phyloP scores from a whole-genome alignment of 2,113 vertebrate genomes.

The Sterrhoptilus dennistouni region DNA sequence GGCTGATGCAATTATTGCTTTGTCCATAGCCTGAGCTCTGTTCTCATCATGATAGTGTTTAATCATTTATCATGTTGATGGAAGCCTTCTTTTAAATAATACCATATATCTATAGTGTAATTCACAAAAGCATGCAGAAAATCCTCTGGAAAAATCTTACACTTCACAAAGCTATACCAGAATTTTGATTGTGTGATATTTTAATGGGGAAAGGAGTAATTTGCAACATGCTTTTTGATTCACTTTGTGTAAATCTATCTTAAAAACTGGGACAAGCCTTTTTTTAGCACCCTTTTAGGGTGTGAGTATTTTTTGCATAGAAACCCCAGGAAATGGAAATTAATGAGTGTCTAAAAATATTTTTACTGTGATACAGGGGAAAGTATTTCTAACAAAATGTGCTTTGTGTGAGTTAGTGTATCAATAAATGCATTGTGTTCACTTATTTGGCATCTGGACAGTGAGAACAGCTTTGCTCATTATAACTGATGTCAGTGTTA shows the following conservation, averaged over 20 bases:
- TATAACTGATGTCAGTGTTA: not conserved
- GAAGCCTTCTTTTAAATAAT: not conserved
- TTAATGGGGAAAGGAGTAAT: not conserved
- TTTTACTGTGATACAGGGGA: not conserved
- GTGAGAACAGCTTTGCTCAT: not conserved
- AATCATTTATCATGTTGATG: not conserved
- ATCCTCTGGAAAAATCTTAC: not conserved
- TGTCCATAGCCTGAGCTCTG: not conserved
- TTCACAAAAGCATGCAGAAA: not conserved
- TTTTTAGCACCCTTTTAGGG: not conserved
- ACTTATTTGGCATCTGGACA: not conserved
- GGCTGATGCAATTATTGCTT: not conserved
- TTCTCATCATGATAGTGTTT: not conserved
- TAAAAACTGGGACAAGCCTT: not conserved
- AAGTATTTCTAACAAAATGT: not conserved
- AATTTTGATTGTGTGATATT: not conserved
- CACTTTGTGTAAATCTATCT: not conserved
- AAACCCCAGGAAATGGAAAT: not conserved
- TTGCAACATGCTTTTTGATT: not conserved
- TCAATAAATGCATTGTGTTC: not conserved
- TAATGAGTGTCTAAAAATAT: slow-evolving; percentile 22
- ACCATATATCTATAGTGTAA: not conserved
- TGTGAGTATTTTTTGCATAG: not conserved
- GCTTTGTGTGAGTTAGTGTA: not conserved
- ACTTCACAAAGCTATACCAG: not conserved